phyloP scores from a whole-genome alignment of 1,140 invertebrate species.

The Scaptomyza hsui region DNA sequence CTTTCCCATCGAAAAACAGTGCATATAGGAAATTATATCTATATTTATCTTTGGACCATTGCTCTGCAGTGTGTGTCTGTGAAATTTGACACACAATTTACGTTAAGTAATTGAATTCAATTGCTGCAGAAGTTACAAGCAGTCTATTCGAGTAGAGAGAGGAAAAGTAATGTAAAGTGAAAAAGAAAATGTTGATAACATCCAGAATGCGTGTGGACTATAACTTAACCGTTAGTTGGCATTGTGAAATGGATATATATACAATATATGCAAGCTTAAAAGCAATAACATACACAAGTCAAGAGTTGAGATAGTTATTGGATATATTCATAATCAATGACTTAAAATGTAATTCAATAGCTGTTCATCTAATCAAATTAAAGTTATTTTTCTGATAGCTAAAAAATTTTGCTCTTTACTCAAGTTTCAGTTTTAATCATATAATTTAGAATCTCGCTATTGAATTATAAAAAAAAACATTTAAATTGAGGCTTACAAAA shows the following conservation, averaged over 20 bases:
- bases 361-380: not conserved
- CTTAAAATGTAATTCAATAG: conserved; percentile 3
- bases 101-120: conserved; percentile 73
- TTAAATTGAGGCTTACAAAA: conserved; percentile 45
- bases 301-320: not conserved
- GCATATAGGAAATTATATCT: not conserved
- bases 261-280: not conserved
- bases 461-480: conserved; percentile 46
- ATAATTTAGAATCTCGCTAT: not conserved
- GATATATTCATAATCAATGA: not conserved
- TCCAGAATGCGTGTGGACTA: not conserved
- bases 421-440: not conserved
- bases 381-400: conserved; percentile 3
- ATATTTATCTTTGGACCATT: conserved; percentile 9
- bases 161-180: conserved; percentile 1
- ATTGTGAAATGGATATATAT: conserved; percentile 11
- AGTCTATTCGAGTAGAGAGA: conserved; percentile 14
- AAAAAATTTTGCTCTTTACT: not conserved
- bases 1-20: too few relatives aligned
- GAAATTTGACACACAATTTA: conserved; percentile 43
- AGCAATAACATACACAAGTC: not conserved
- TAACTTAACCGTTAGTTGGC: not conserved
- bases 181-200: conserved; percentile 35
- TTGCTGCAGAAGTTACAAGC: conserved; percentile 39
- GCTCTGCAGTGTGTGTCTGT: not conserved